Conservation (phyloP, 2,113 vertebrate genomes). For the Petaurus breviceps region DNA sequence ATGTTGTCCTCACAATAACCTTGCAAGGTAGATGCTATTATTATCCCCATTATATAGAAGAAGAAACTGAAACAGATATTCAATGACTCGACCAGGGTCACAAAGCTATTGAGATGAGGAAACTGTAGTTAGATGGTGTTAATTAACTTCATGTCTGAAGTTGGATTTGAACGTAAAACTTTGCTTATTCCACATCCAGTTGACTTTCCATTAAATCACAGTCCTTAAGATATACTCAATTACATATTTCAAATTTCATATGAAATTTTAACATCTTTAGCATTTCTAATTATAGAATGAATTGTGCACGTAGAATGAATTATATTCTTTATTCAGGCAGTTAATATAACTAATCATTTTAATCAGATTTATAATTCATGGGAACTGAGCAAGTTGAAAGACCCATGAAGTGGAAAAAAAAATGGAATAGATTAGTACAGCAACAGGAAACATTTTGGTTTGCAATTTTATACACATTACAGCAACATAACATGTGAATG, state of each 20-base stretch:
- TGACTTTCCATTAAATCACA: too few relatives aligned
- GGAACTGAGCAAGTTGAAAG: constrained; percentile 12
- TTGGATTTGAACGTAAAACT: too few relatives aligned
- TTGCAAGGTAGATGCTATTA: too few relatives aligned
- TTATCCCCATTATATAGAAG: too few relatives aligned
- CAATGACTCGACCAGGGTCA: too few relatives aligned
- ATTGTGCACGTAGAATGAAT: constrained; percentile 5
- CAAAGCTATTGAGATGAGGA: too few relatives aligned
- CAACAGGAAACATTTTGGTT: constrained; percentile 4
- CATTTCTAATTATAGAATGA: background rate
- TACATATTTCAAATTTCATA: background rate
- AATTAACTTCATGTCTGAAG: too few relatives aligned
- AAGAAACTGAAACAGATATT: too few relatives aligned
- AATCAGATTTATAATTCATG: constrained; percentile 39
- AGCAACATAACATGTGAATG: background rate
- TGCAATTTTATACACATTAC: constrained; percentile 26
- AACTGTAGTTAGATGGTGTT: too few relatives aligned
- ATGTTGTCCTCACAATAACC: too few relatives aligned
- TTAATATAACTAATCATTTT: constrained; percentile 32
- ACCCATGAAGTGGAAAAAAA: constrained; percentile 28
- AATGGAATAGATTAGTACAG: background rate
- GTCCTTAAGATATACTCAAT: too few relatives aligned
- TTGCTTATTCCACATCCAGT: too few relatives aligned
- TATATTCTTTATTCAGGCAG: constrained; percentile 18
- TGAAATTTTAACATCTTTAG: background rate